Evolutionary conservation across 2,797 vertebrate genomes (phyloP).

Genomic region (Bradypodion pumilum): DNA sequence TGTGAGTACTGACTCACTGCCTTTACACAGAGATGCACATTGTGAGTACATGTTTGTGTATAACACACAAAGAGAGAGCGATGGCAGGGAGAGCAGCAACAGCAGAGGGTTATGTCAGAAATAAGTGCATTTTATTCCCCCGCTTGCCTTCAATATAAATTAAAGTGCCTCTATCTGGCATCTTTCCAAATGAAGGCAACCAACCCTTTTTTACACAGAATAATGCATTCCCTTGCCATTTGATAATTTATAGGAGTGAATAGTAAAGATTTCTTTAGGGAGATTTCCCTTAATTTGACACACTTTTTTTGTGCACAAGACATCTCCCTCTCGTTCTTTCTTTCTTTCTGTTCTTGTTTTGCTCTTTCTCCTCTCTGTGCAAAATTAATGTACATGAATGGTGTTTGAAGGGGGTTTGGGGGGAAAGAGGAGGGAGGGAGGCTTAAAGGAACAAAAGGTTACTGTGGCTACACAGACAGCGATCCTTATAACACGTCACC

Average conservation of each 20-base stretch:
- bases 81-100: neutral
- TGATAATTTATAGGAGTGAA: conserved; percentile 49
- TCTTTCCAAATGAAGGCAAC: conserved; percentile 41
- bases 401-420: neutral
- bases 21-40: neutral
- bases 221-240: conserved; percentile 15
- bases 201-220: conserved; percentile 19
- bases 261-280: conserved; percentile 43
- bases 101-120: neutral
- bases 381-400: conserved; percentile 50
- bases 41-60: neutral
- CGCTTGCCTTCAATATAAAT: conserved; percentile 18
- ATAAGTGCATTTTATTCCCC: neutral
- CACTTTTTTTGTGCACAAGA: conserved; percentile 48
- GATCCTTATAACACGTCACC: conserved; percentile 61
- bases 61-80: too few species aligned
- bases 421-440: neutral
- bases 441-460: conserved; percentile 44
- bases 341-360: conserved; percentile 13
- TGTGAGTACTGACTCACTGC: neutral
- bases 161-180: conserved; percentile 9
- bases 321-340: neutral
- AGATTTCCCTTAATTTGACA: conserved; percentile 57
- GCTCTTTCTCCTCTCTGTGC: conserved; percentile 12
- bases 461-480: conserved; percentile 46